Conservation (phyloP, 2,113 vertebrate genomes). For the Chaenogobius annularis region DNA sequence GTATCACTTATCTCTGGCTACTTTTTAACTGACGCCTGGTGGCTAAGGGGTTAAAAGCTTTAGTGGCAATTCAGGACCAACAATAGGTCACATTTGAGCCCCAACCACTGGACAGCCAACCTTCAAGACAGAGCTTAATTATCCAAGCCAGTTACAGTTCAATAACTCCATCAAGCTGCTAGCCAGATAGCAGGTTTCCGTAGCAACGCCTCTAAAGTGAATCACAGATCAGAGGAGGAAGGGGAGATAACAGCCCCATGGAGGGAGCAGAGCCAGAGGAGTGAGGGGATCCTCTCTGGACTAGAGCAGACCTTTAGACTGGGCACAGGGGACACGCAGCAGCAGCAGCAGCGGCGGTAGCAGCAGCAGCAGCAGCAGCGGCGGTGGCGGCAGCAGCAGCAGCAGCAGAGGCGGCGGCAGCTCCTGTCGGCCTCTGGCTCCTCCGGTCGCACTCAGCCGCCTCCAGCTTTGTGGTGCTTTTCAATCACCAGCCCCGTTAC, state of each 20-base stretch:
- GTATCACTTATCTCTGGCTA: slow-evolving; percentile 4
- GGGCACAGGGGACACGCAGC: not conserved
- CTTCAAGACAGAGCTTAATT: slow-evolving; percentile 96
- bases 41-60: slow-evolving; percentile 58
- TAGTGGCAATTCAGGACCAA: slow-evolving; percentile 83
- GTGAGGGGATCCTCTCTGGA: slow-evolving; percentile 14
- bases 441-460: slow-evolving; percentile 25
- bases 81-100: slow-evolving; percentile 89
- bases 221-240: slow-evolving; percentile 65
- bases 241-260: slow-evolving; percentile 48
- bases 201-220: slow-evolving; percentile 85
- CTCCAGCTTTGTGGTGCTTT: slow-evolving; percentile 51
- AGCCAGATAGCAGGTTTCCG: slow-evolving; percentile 95
- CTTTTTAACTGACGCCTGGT: not conserved
- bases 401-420: not conserved
- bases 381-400: no score
- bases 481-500: slow-evolving; percentile 40
- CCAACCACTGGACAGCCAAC: slow-evolving; percentile 89
- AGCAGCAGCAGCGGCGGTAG: no score
- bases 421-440: slow-evolving; percentile 42
- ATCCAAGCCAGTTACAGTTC: slow-evolving; percentile 97
- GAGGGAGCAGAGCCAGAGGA: slow-evolving; percentile 24
- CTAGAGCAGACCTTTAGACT: slow-evolving; percentile 25
- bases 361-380: no score
- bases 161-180: slow-evolving; percentile 96